Conservation (phyloP, 2,797 vertebrate genomes). For the Aulostomus chinensis region DNA sequence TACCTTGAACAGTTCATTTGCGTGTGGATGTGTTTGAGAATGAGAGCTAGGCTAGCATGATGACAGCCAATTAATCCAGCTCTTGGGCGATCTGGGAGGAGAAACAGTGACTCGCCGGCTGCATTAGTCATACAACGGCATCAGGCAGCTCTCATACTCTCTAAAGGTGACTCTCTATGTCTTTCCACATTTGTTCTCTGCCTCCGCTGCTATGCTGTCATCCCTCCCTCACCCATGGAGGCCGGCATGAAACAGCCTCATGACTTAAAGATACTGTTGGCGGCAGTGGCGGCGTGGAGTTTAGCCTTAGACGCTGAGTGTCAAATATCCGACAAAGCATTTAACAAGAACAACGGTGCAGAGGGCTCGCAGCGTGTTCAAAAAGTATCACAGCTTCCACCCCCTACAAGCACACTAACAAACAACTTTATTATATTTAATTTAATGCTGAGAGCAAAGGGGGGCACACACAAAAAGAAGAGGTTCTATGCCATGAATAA, state of each 20-base stretch:
- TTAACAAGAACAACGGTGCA: constrained; percentile 68
- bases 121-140: constrained; percentile 79
- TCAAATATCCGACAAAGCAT: constrained; percentile 71
- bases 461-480: constrained; percentile 9
- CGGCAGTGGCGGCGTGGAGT: constrained; percentile 37
- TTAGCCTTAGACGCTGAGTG: constrained; percentile 57
- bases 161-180: constrained; percentile 70
- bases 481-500: background rate
- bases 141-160: constrained; percentile 65
- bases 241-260: constrained; percentile 67
- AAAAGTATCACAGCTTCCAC: constrained; percentile 55
- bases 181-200: constrained; percentile 58
- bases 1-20: constrained; percentile 63
- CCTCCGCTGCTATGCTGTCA: constrained; percentile 65
- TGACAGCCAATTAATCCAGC: constrained; percentile 82
- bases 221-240: constrained; percentile 62
- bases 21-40: constrained; percentile 30
- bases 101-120: constrained; percentile 72
- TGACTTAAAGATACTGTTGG: constrained; percentile 63
- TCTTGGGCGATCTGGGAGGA: constrained; percentile 64
- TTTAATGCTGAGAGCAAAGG: constrained; percentile 45
- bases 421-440: constrained; percentile 56
- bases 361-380: constrained; percentile 59
- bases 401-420: constrained; percentile 57
- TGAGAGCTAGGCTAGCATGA: constrained; percentile 55